Evolutionary conservation across 2,113 vertebrate species (phyloP).

Genomic region (Cepphus grylle): DNA sequence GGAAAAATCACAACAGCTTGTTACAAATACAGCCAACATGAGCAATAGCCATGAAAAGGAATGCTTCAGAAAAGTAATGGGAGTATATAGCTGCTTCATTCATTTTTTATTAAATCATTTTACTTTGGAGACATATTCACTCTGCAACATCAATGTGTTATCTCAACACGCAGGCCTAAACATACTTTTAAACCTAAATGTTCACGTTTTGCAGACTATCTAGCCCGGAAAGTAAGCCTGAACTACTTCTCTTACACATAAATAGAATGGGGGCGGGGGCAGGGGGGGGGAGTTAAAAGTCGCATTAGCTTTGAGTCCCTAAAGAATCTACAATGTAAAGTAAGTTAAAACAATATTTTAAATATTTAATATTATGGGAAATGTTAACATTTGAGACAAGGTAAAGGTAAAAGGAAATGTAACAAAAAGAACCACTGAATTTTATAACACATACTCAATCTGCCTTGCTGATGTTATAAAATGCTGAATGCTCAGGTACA

Average conservation of each 20-base stretch:
- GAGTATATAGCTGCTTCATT: neutral
- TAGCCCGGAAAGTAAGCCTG: neutral
- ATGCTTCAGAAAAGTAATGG: neutral
- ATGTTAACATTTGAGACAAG: neutral
- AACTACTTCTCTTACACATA: neutral
- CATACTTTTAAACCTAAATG: neutral
- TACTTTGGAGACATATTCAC: neutral
- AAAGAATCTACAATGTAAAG: neutral
- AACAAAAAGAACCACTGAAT: neutral
- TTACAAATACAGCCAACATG: neutral
- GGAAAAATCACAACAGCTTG: conserved; percentile 49
- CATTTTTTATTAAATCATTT: neutral
- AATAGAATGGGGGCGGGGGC: neutral
- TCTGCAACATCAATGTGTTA: neutral
- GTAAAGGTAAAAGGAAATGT: neutral
- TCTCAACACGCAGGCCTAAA: neutral
- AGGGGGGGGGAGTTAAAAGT: neutral
- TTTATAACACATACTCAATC: neutral
- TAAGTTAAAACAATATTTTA: neutral
- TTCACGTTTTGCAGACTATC: neutral
- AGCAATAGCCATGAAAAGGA: neutral
- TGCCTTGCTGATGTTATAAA: neutral
- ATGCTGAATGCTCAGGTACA: neutral
- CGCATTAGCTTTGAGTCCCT: neutral
- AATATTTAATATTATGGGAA: neutral